Evolutionary conservation across 2,113 vertebrate genomes (phyloP).

Genomic region (Dipodomys ordii): DNA sequence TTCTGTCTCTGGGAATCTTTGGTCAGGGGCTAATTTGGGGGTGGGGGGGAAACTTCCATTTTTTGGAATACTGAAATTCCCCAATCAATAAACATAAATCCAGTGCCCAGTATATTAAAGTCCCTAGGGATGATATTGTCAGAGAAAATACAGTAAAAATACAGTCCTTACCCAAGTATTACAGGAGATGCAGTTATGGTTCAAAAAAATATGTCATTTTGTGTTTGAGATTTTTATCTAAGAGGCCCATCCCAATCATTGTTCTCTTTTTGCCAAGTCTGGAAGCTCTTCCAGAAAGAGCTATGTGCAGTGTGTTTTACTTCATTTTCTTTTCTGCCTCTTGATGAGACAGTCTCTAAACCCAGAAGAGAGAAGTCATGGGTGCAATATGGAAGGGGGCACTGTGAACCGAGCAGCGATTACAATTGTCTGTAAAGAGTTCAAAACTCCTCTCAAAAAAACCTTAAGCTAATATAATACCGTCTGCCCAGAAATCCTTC

Average conservation of each 20-base stretch:
- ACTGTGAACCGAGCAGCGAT: background rate
- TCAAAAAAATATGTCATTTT: background rate
- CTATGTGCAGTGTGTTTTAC: background rate
- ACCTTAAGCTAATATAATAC: background rate
- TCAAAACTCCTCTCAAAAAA: slow-evolving; percentile 4
- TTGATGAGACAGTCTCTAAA: background rate
- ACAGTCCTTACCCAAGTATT: background rate
- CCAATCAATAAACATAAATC: background rate
- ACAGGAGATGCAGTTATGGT: background rate
- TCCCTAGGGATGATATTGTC: background rate
- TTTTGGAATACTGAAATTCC: slow-evolving; percentile 21
- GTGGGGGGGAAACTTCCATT: background rate
- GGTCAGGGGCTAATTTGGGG: background rate
- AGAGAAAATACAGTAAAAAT: slow-evolving; percentile 17
- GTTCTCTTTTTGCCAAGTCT: background rate
- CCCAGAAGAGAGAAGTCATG: background rate
- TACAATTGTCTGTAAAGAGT: background rate
- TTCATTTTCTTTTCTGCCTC: slow-evolving; percentile 13
- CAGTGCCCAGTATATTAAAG: background rate
- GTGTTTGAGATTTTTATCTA: slow-evolving; percentile 42
- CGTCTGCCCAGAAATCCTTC: background rate
- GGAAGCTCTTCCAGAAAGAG: background rate
- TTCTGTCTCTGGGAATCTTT: background rate
- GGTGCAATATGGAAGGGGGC: background rate
- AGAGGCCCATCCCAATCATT: background rate